phyloP scores from a whole-genome alignment of 2,797 vertebrate genomes.

The Argyrosomus regius region DNA sequence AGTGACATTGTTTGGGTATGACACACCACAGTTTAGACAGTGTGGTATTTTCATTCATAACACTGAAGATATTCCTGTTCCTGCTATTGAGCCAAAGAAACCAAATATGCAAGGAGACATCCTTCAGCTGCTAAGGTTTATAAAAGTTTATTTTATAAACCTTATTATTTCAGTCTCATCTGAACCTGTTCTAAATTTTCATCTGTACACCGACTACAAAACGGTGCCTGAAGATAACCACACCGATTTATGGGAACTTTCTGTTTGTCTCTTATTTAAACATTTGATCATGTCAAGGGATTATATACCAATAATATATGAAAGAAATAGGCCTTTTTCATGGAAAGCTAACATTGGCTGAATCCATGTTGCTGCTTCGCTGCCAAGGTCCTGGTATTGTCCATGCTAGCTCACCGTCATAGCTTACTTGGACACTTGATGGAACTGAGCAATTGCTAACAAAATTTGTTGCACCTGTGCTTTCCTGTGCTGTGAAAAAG shows the following conservation, averaged over 20 bases:
- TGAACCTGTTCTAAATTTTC: background rate
- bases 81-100: conserved; percentile 53
- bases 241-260: background rate
- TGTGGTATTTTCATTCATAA: conserved; percentile 78
- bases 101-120: conserved; percentile 39
- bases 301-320: background rate
- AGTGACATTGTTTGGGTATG: conserved; percentile 74
- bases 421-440: background rate
- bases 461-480: background rate
- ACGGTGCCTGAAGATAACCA: background rate
- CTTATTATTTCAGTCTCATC: conserved; percentile 4
- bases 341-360: background rate
- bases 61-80: conserved; percentile 64
- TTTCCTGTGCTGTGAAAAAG: background rate
- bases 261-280: conserved; percentile 8
- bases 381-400: background rate
- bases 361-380: conserved; percentile 5
- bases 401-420: background rate
- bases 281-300: background rate
- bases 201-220: conserved; percentile 8
- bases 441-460: background rate
- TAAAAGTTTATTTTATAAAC: conserved; percentile 8
- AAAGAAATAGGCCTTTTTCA: background rate
- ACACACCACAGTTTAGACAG: conserved; percentile 67
- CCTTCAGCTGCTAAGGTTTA: conserved; percentile 34